Base-by-base conservation (phyloP, 2,113 vertebrate species). In the Petrocephalus microphthalmus region DNA sequence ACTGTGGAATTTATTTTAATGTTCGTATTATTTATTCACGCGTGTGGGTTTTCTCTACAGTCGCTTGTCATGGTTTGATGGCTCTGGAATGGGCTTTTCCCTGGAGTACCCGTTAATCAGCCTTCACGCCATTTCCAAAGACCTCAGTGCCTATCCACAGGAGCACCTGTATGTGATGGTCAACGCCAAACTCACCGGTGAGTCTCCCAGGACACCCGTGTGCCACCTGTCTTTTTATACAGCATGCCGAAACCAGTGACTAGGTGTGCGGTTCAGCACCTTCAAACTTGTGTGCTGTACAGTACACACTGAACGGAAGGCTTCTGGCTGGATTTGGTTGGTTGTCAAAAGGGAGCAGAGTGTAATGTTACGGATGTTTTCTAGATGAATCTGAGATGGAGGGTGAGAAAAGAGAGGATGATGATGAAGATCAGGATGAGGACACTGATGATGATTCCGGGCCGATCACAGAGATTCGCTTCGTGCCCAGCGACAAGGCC, bases 81-180 rank as follows among this genome's bases (percentile, higher is more conserved):
- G 94, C 13, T 97, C 98, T 0, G 98, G 98, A 19, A 92, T 96
- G 91, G 98, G 98, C 42, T 99, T 99, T 92, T 97, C 94, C 22
- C 91, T 99, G 93, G 98, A 99, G 88, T 99, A 99, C 67, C 98
- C 98, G n/a, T 92, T 95, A 88, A 98, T 99, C 57, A 96, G 98
- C 57, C 95, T 99, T 13, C 98, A 99, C 0, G 98, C 98, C 0
- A 95, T 99, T 87, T 99, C 98, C 92, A 96, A 96, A 89, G 98
- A 99, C 88, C 92, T 95, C 74, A 96, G 91, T 0, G 91, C 97
- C 0, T 98, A 96, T 91, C 97, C 98, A 0, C 96, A 95, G 91
- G 98, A 99, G 64, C 98, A 99, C 91, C 92, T 99, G 33, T 99
- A 99, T 0, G 96, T 99, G 91, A 98, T 99, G 98, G 98, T 99